Conservation (phyloP, 2,797 vertebrate species). For the Pogonophryne albipinna region DNA sequence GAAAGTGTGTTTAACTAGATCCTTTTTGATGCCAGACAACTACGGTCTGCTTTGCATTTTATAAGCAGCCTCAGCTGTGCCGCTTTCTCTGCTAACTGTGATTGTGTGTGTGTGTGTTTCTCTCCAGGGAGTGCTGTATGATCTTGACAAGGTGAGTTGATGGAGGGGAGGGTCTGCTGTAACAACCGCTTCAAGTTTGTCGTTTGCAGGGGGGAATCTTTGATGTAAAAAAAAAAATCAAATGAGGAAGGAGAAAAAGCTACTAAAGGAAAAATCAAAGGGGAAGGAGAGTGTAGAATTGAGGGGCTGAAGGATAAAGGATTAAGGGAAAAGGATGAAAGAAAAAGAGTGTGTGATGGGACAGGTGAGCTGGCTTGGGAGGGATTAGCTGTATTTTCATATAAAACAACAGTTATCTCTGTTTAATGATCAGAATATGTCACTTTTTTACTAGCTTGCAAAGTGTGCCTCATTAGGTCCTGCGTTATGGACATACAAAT, state of each 20-base stretch:
- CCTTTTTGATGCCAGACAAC: slow-evolving; percentile 38
- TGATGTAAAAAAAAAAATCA: slow-evolving; percentile 33
- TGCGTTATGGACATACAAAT: not conserved
- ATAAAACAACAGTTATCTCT: not conserved
- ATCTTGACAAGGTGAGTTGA: slow-evolving; percentile 96
- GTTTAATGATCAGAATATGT: slow-evolving; percentile 5
- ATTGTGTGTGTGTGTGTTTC: slow-evolving; percentile 27
- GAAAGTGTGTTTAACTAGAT: slow-evolving; percentile 23
- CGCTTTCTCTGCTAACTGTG: slow-evolving; percentile 31
- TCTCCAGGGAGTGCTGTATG: slow-evolving; percentile 95
- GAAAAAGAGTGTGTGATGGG: slow-evolving; percentile 6
- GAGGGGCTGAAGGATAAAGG: slow-evolving; percentile 20
- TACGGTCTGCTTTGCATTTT: slow-evolving; percentile 38
- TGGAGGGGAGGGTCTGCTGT: slow-evolving; percentile 29
- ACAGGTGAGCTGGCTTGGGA: not conserved
- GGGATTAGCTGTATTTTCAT: slow-evolving; percentile 17
- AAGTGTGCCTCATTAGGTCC: slow-evolving; percentile 19
- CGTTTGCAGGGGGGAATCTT: slow-evolving; percentile 17
- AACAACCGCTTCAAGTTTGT: slow-evolving; percentile 19
- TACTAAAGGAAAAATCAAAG: slow-evolving; percentile 19
- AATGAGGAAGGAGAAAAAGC: slow-evolving; percentile 3
- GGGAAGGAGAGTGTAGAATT: slow-evolving; percentile 7
- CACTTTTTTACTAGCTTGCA: not conserved
- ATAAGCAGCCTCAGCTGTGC: slow-evolving; percentile 28
- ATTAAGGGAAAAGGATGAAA: slow-evolving; percentile 22